Evolutionary conservation across 37 sponge, comb jelly and placozoan genomes (phyloP), one percentile per base, ranked within the genome.

Genomic region (Beroe forskalii): DNA sequence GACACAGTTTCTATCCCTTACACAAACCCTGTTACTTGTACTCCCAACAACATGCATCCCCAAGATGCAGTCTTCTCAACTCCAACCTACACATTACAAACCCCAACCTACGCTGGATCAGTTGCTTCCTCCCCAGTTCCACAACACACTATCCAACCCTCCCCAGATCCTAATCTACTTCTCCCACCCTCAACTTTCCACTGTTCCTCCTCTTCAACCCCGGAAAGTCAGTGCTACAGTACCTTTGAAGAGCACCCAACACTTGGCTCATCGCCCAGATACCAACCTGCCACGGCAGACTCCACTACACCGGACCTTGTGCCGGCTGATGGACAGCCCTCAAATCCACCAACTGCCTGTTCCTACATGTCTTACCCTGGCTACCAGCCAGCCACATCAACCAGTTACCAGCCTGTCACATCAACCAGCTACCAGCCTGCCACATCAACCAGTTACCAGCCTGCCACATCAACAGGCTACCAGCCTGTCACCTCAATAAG

Each of bases 121-220:
- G n/a, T n/a, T n/a, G n/a, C n/a, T n/a, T n/a, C n/a, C n/a, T n/a
- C n/a, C n/a, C n/a, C n/a, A n/a, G n/a, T n/a, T n/a, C n/a, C n/a
- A n/a, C n/a, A n/a, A n/a, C n/a, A n/a, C 75, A 33, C 8, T 39
- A 33, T 27, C 9, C 75, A 4, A 30, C 75, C 30, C 36, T 66
- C 23, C 8, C 8, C 67, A 27, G 67, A 14, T 24, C 6, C 8
- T 24, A 14, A 14, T 66, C 28, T 66, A n/a, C 28, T 24, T 24
- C 23, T 66, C 67, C 67, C 67, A 66, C 39, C 75, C 75, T 72
- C 37, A 72, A 72, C 38, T 12, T 33, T 17, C 75, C 8, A 12
- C 35, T 33, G 37, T 33, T 30, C 75, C 30, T 19, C 66, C 9
- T 19, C 14, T 63, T 63, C 66, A 8, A 19, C 4, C n/a, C 9